These are phyloP conservation scores for Chelonus insularis DNA, from an alignment of 1,140 invertebrate species.

Conservation along the genomic window DNA sequence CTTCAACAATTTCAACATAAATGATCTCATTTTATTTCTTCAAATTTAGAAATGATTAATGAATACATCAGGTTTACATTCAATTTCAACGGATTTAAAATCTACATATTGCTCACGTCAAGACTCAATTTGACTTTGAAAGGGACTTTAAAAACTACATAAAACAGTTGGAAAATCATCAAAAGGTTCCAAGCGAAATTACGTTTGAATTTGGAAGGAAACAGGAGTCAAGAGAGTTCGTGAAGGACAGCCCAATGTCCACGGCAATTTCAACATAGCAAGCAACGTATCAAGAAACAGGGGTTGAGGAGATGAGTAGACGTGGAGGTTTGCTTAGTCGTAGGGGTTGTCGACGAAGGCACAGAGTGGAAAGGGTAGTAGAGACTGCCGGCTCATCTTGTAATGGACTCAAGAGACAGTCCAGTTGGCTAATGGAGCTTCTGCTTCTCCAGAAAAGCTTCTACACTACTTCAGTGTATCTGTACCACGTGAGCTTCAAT, in stretches of 20 bases:
- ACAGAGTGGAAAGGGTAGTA: slow-evolving; percentile 37
- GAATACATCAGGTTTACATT: too few species aligned
- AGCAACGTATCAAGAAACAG: background rate
- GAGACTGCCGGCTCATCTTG: slow-evolving; percentile 54
- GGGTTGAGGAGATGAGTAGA: slow-evolving; percentile 32
- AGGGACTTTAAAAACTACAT: background rate
- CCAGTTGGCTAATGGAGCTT: slow-evolving; percentile 60
- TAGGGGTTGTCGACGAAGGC: slow-evolving; percentile 17
- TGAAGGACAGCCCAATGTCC: slow-evolving; percentile 1
- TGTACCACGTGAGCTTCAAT: slow-evolving; percentile 3
- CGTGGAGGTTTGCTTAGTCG: slow-evolving; percentile 33
- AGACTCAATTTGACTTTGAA: too few species aligned
- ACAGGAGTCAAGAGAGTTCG: background rate
- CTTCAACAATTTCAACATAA: too few species aligned
- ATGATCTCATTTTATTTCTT: too few species aligned
- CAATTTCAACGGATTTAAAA: too few species aligned
- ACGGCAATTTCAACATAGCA: background rate
- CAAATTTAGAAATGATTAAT: too few species aligned
- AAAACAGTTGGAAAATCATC: background rate
- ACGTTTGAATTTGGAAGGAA: background rate
- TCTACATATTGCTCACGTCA: too few species aligned
- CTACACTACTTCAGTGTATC: slow-evolving; percentile 42
- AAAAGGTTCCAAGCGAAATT: slow-evolving; percentile 1
- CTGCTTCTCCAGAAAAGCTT: slow-evolving; percentile 57
- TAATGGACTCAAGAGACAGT: slow-evolving; percentile 62